Evolutionary conservation across 2,888 invertebrate species (phyloP), one percentile per base, ranked within the genome.

Genomic region (Phanerotoma sp.): DNA sequence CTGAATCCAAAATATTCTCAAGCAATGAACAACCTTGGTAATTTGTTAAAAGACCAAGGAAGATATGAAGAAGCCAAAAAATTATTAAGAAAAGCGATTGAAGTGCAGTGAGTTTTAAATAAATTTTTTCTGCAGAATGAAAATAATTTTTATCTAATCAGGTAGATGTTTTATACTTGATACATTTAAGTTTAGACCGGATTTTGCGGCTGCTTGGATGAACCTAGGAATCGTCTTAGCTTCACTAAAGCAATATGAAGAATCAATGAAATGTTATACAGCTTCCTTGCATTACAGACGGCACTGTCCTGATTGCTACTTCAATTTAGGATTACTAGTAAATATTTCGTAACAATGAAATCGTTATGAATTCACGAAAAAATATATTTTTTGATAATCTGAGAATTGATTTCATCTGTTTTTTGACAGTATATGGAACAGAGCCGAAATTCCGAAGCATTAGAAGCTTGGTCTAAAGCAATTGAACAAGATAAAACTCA

Each of bases 131-230:
- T n/a, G n/a, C n/a, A n/a, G n/a, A n/a, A n/a, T n/a, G n/a, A n/a
- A n/a, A n/a, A 44, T 18, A 20, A 33, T 13, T 32, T 6, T 5
- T 13, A n/a, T 16, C n/a, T 6, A 38, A 49, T 49, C 28, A 18
- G 11, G 16, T 16, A 22, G 13, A 25, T 48, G 13, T 25, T 21
- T 20, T 30, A 38, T 49, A 40, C 16, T 21, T 37, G n/a, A 38
- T 38, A n/a, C 48, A 48, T 48, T 38, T 15, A 48, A 48, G 28
- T 77, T 54, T 73, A 91, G 92, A 67, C 81, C 87, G 28, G 89
- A 91, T 73, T 97, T 96, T 79, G 90, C 96, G 2, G 90, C 95
- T 0, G 97, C 96, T 0, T 98, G 96, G 96, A 97, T 97, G 96
- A 98, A 98, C 79, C 81, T 97, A 49, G 97, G 96, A 13, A 96